Percentiles rank a stretch among this genome's conserved stretches.
Evolutionary conservation across 2,797 vertebrate genomes (phyloP).

Genomic region (Pempheris klunzingeri): DNA sequence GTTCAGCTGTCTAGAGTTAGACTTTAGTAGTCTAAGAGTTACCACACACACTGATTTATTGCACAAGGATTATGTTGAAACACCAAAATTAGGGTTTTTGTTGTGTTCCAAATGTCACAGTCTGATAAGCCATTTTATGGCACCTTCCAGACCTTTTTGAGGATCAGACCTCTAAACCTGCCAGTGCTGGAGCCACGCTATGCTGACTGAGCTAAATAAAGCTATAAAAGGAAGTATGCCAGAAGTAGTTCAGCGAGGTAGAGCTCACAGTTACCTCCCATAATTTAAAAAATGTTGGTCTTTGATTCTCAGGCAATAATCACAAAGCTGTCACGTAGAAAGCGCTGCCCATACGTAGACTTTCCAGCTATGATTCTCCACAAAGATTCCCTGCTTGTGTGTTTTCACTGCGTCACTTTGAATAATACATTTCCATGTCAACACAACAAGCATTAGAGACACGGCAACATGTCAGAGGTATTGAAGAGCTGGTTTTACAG

Average conservation of each 20-base stretch:
- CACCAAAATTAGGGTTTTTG: not conserved
- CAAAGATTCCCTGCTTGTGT: slow-evolving; percentile 6
- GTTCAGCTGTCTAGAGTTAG: not conserved
- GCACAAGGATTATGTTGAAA: not conserved
- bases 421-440: not conserved
- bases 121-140: not conserved
- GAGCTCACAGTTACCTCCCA: slow-evolving; percentile 2
- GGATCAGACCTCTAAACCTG: slow-evolving; percentile 25
- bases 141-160: slow-evolving; percentile 12
- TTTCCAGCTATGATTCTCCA: slow-evolving; percentile 3
- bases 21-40: not conserved
- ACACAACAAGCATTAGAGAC: not conserved
- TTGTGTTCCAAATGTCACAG: not conserved
- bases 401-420: not conserved
- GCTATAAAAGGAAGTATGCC: slow-evolving; percentile 19
- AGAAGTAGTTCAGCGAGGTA: not conserved
- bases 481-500: not conserved
- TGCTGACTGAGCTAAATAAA: slow-evolving; percentile 26
- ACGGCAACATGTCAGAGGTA: not conserved
- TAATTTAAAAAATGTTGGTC: slow-evolving; percentile 3
- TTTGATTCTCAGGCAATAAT: not conserved
- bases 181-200: not conserved
- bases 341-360: not conserved
- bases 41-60: not conserved
- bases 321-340: not conserved